Conservation (phyloP, 2,797 vertebrate genomes). For the Sebastes cheni region DNA sequence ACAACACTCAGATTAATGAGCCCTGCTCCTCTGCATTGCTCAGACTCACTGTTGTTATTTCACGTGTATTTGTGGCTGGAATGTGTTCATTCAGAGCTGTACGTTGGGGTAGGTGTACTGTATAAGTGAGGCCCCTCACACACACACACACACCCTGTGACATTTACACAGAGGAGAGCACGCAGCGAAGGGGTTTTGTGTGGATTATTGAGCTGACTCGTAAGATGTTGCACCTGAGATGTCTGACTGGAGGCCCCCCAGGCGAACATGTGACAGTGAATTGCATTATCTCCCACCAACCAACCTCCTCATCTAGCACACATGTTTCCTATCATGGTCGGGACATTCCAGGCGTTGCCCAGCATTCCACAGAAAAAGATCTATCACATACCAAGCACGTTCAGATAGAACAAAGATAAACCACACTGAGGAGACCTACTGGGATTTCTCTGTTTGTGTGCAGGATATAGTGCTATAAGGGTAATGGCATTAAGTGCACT, state of each 20-base stretch:
- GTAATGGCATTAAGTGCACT: background rate
- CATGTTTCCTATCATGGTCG: slow-evolving; percentile 71
- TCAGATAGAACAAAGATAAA: slow-evolving; percentile 43
- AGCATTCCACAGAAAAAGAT: slow-evolving; percentile 52
- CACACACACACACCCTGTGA: background rate
- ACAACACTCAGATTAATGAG: slow-evolving; percentile 52
- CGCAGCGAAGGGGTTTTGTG: background rate
- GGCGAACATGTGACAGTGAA: slow-evolving; percentile 48
- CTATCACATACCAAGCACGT: slow-evolving; percentile 26
- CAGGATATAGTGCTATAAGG: background rate
- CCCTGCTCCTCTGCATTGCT: slow-evolving; percentile 22
- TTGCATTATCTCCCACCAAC: slow-evolving; percentile 54
- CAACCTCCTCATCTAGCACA: slow-evolving; percentile 60
- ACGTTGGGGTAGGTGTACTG: slow-evolving; percentile 10
- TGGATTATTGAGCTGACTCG: slow-evolving; percentile 17
- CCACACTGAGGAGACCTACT: background rate
- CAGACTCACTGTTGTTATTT: slow-evolving; percentile 33
- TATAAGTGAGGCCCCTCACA: background rate
- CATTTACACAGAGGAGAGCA: slow-evolving; percentile 42
- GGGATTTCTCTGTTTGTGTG: background rate
- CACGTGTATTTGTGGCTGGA: slow-evolving; percentile 23
- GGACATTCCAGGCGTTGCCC: slow-evolving; percentile 66
- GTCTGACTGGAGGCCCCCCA: background rate
- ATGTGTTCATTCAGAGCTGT: slow-evolving; percentile 19
- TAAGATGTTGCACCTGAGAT: slow-evolving; percentile 37